Conservation (phyloP, 2,113 vertebrate species). For the Cynopterus brachyotis region DNA sequence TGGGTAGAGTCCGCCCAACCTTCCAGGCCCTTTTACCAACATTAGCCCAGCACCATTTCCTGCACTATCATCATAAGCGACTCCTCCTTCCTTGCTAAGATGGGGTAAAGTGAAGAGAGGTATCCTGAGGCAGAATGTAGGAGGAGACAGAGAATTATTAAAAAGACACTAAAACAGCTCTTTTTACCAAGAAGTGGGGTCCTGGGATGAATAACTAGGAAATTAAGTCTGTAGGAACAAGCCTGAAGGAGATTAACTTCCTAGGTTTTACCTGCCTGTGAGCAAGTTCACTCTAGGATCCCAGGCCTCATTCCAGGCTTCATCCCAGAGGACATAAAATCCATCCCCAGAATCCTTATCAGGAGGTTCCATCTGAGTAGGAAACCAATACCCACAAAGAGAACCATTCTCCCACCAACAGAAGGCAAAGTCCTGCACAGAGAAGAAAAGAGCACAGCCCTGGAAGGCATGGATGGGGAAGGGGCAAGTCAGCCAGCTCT, state of each 20-base stretch:
- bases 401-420: background rate
- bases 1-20: background rate
- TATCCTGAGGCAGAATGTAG: background rate
- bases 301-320: background rate
- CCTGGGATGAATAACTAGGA: background rate
- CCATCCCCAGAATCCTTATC: background rate
- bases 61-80: background rate
- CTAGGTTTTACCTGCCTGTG: background rate
- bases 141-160: background rate
- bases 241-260: background rate
- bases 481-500: background rate
- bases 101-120: background rate
- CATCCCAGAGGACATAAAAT: background rate
- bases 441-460: background rate
- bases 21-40: background rate
- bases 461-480: background rate
- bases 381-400: background rate
- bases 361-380: background rate
- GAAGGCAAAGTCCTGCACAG: background rate
- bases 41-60: background rate
- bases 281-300: background rate
- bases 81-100: background rate
- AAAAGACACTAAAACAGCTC: background rate
- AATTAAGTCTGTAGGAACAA: background rate
- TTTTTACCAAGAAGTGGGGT: background rate